These are phyloP conservation scores for Trichogramma evanescens DNA, from an alignment of 2,888 invertebrate genomes.

Conservation along the genomic window DNA sequence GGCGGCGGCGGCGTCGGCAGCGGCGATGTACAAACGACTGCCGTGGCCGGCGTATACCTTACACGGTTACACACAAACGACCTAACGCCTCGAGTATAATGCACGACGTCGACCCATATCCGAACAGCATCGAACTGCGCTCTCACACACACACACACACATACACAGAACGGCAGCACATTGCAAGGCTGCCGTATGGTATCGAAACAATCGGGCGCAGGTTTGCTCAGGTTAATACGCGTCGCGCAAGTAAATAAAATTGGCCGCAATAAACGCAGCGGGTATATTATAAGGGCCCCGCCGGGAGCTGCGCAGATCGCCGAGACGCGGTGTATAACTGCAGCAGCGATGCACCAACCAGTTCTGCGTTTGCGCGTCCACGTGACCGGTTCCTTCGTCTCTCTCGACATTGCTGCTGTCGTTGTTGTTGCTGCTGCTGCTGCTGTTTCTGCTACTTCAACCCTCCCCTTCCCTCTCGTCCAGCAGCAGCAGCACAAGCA, in stretches of 20 bases:
- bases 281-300: too few relatives aligned
- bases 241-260: too few relatives aligned
- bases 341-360: slow-evolving; percentile 9
- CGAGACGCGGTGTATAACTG: too few relatives aligned
- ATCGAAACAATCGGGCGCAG: too few relatives aligned
- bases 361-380: slow-evolving; percentile 15
- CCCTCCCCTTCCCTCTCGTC: not conserved
- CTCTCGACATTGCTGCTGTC: not conserved
- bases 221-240: too few relatives aligned
- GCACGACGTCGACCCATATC: slow-evolving; percentile 10
- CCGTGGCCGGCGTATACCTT: too few relatives aligned
- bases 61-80: slow-evolving; percentile 1
- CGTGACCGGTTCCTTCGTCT: slow-evolving; percentile 25
- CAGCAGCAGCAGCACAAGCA: not conserved
- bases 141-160: not conserved
- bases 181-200: not conserved
- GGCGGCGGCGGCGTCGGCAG: too few relatives aligned
- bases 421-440: not conserved
- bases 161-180: not conserved
- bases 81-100: slow-evolving; percentile 5
- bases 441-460: not conserved
- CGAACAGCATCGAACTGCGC: not conserved
- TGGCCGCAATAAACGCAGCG: too few relatives aligned
- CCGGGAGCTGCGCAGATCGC: not conserved
- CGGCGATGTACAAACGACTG: too few relatives aligned